Conservation (phyloP, 2,113 vertebrate species). For the Cavia porcellus region DNA sequence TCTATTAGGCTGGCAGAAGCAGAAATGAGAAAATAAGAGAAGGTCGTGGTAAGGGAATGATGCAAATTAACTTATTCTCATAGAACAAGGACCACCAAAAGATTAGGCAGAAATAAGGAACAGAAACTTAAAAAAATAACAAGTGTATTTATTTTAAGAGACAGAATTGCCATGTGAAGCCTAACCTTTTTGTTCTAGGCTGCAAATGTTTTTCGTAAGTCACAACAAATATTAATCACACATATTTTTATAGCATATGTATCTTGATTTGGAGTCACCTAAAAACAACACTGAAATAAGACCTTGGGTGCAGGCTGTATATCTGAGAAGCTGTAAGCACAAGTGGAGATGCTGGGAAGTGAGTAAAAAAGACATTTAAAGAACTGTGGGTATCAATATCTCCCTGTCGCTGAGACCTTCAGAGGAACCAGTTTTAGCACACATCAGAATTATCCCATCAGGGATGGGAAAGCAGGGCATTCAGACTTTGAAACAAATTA, state of each 20-base stretch:
- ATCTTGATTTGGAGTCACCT: not conserved
- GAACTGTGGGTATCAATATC: not conserved
- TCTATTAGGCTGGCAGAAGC: not conserved
- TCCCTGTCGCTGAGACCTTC: not conserved
- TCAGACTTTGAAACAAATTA: not conserved
- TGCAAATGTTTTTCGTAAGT: not conserved
- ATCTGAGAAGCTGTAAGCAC: not conserved
- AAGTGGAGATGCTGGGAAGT: not conserved
- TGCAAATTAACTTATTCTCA: not conserved
- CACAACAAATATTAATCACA: constrained; percentile 29
- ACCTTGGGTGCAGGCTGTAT: not conserved
- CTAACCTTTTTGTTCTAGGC: not conserved
- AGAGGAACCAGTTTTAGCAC: not conserved
- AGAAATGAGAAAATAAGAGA: not conserved
- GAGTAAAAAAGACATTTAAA: not conserved
- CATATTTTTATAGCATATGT: constrained; percentile 2
- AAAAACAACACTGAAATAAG: not conserved
- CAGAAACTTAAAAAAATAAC: not conserved
- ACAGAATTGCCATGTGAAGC: not conserved
- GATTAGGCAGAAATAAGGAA: not conserved
- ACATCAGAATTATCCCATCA: not conserved
- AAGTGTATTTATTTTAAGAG: not conserved
- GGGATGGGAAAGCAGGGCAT: not conserved
- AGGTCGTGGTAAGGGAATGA: not conserved
- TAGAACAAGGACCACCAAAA: constrained; percentile 9